A percentile compares a stretch with the other conserved stretches of the same genome.
Evolutionary conservation across 1,140 invertebrate species (phyloP).

Genomic region (Aphelinus atriplicis): DNA sequence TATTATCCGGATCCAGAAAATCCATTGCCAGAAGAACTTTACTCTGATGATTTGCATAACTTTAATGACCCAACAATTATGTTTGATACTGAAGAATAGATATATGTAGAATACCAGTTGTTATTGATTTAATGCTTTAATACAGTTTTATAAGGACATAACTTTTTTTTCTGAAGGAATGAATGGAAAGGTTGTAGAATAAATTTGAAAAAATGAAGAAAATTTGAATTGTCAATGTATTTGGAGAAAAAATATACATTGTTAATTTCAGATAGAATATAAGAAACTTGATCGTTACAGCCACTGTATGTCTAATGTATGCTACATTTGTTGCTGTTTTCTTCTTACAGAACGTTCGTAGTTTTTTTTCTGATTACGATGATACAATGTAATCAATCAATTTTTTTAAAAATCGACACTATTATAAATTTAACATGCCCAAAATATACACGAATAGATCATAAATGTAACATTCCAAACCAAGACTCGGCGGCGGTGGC

Average conservation of each 20-base stretch:
- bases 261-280: slow-evolving; percentile 39
- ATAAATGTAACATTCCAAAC: slow-evolving; percentile 59
- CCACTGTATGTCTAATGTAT: slow-evolving; percentile 50
- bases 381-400: slow-evolving; percentile 57
- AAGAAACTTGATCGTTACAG: slow-evolving; percentile 45
- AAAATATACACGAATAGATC: slow-evolving; percentile 60
- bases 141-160: slow-evolving; percentile 35
- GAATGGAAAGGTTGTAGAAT: too few species aligned
- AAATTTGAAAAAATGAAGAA: slow-evolving; percentile 1
- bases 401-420: slow-evolving; percentile 60
- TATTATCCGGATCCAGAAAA: slow-evolving; percentile 70
- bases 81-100: slow-evolving; percentile 68
- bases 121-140: slow-evolving; percentile 19
- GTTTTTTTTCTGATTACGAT: slow-evolving; percentile 56
- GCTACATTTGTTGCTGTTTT: slow-evolving; percentile 59
- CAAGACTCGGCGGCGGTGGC: slow-evolving; percentile 49
- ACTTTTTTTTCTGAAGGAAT: neutral
- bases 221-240: slow-evolving; percentile 42
- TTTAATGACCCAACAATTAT: slow-evolving; percentile 77
- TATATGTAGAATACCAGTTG: neutral
- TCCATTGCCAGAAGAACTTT: slow-evolving; percentile 75
- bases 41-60: slow-evolving; percentile 75
- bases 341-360: slow-evolving; percentile 60
- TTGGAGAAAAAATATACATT: slow-evolving; percentile 42
- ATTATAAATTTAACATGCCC: slow-evolving; percentile 64